Percentiles rank a stretch among this genome's conserved stretches.
Conservation (phyloP, 2,113 vertebrate species). For the Anthoscopus minutus region DNA sequence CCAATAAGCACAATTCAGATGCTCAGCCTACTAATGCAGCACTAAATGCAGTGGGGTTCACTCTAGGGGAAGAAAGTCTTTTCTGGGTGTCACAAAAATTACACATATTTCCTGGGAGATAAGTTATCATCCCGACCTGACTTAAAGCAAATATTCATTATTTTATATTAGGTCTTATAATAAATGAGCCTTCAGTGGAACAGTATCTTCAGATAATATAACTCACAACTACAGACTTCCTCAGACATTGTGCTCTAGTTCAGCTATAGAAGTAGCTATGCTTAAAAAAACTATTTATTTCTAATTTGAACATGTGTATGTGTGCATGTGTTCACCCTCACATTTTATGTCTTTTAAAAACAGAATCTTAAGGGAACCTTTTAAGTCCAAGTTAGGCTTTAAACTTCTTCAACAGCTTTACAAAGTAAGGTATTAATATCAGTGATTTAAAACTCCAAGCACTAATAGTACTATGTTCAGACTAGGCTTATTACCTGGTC, state of each 20-base stretch:
- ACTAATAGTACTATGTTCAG: background rate
- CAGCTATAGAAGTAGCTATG: background rate
- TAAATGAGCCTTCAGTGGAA: conserved; percentile 6
- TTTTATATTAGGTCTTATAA: conserved; percentile 19
- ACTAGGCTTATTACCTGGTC: background rate
- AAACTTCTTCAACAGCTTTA: background rate
- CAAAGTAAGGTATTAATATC: background rate
- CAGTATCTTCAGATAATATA: background rate
- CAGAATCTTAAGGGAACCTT: background rate
- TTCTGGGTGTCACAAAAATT: conserved; percentile 31
- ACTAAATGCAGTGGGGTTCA: conserved; percentile 6
- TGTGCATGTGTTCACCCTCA: background rate
- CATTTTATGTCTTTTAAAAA: background rate
- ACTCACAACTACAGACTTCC: background rate
- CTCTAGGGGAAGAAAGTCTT: background rate
- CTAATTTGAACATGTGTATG: background rate
- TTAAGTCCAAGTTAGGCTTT: background rate
- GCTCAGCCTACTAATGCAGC: background rate
- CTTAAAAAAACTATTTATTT: background rate
- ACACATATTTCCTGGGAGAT: background rate
- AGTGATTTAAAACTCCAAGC: background rate
- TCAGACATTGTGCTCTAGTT: background rate
- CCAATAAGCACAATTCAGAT: background rate
- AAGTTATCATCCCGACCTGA: background rate
- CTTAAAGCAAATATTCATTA: conserved; percentile 34